These are phyloP conservation scores for Diorhabda elongata DNA, from an alignment of 1,140 invertebrate genomes.

Conservation along the genomic window DNA sequence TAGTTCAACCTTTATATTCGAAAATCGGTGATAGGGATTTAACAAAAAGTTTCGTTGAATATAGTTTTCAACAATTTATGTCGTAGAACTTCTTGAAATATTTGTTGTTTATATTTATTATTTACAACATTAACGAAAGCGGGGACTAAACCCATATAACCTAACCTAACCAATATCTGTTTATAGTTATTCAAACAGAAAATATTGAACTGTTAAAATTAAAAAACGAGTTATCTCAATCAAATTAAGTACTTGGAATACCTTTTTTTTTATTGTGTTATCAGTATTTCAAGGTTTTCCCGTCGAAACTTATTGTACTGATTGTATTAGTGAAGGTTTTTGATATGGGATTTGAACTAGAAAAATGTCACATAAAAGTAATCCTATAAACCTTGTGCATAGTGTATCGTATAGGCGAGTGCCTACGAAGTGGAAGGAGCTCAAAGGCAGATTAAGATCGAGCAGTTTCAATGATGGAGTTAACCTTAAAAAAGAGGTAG, in stretches of 20 bases:
- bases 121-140: no score
- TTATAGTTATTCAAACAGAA: not conserved
- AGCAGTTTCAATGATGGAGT: not conserved
- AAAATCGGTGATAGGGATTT: no score
- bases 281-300: not conserved
- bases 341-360: slow-evolving; percentile 8
- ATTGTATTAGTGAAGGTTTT: not conserved
- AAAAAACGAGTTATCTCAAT: not conserved
- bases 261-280: not conserved
- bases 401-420: slow-evolving; percentile 6
- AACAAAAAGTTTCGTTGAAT: no score
- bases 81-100: no score
- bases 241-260: not conserved
- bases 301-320: not conserved
- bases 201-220: not conserved
- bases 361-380: slow-evolving; percentile 16
- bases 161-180: no score
- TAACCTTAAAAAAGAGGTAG: slow-evolving; percentile 6
- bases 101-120: no score
- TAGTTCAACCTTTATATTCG: no score
- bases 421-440: not conserved
- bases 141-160: no score
- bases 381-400: not conserved
- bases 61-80: no score
- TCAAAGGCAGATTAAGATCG: not conserved